Evolutionary conservation across 2,888 invertebrate species (phyloP).

Genomic region (Apomyelois bistriatella): DNA sequence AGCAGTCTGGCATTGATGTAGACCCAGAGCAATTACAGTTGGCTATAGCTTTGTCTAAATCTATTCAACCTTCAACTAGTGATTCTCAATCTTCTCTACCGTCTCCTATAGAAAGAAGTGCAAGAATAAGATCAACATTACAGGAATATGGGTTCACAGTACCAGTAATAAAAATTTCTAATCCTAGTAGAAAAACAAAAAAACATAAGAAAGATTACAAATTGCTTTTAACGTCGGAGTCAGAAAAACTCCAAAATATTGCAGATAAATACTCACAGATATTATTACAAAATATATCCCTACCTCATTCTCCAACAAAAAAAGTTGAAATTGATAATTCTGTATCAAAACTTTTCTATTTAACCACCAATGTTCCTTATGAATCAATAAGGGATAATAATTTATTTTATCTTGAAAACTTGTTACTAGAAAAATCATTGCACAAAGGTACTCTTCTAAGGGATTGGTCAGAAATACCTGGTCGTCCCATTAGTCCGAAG

Average conservation of each 20-base stretch:
- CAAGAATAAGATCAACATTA: conserved; percentile 73
- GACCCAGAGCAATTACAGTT: conserved; percentile 84
- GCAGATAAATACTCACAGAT: conserved; percentile 55
- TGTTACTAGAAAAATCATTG: conserved; percentile 58
- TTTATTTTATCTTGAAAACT: conserved; percentile 65
- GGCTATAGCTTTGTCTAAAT: conserved; percentile 84
- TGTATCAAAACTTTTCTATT: conserved; percentile 34
- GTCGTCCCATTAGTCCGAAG: conserved; percentile 80
- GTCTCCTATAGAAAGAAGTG: conserved; percentile 45
- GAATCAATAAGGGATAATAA: conserved; percentile 40
- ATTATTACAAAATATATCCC: conserved; percentile 39
- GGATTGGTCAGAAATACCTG: conserved; percentile 82
- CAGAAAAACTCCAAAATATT: conserved; percentile 53
- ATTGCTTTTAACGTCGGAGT: conserved; percentile 42
- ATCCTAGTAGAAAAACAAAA: conserved; percentile 31
- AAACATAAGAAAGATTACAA: conserved; percentile 47
- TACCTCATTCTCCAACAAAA: conserved; percentile 4
- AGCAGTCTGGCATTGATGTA: conserved; percentile 69
- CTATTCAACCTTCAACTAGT: conserved; percentile 44
- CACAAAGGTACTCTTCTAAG: conserved; percentile 75
- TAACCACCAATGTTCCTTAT: conserved; percentile 49
- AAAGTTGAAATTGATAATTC: conserved; percentile 11
- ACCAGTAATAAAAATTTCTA: conserved; percentile 44
- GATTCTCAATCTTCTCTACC: conserved; percentile 22
- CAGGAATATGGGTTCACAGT: conserved; percentile 82